phyloP scores from a whole-genome alignment of 2,113 vertebrate species.

The Pongo abelii region DNA sequence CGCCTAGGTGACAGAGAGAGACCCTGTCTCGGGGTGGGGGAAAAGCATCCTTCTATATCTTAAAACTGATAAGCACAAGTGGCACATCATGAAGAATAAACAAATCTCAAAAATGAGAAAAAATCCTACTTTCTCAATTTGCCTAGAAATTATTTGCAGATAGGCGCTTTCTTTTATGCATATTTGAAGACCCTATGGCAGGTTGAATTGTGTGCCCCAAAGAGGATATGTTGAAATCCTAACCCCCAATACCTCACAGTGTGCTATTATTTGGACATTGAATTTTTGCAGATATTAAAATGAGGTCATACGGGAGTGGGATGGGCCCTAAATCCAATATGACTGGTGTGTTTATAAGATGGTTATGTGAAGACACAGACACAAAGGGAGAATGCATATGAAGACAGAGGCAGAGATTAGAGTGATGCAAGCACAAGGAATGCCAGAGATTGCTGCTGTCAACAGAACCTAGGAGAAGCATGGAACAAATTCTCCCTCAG shows the following conservation, averaged over 20 bases:
- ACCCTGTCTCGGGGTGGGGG: too few relatives aligned
- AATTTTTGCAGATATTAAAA: background rate
- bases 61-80: slow-evolving; percentile 19
- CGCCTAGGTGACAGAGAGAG: too few relatives aligned
- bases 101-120: background rate
- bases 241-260: background rate
- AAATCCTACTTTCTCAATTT: background rate
- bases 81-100: background rate
- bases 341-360: background rate
- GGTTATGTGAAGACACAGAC: background rate
- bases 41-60: background rate
- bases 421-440: background rate
- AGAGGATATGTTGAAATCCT: background rate
- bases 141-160: background rate
- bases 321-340: background rate
- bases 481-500: background rate
- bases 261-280: background rate
- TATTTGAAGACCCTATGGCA: background rate
- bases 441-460: background rate
- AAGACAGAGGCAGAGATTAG: background rate
- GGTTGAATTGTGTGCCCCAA: background rate
- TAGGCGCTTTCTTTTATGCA: background rate
- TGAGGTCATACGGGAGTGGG: background rate
- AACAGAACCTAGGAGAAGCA: background rate
- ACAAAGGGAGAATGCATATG: background rate